phyloP scores from a whole-genome alignment of 2,797 vertebrate species.

The Odontamblyopus lacepedii region DNA sequence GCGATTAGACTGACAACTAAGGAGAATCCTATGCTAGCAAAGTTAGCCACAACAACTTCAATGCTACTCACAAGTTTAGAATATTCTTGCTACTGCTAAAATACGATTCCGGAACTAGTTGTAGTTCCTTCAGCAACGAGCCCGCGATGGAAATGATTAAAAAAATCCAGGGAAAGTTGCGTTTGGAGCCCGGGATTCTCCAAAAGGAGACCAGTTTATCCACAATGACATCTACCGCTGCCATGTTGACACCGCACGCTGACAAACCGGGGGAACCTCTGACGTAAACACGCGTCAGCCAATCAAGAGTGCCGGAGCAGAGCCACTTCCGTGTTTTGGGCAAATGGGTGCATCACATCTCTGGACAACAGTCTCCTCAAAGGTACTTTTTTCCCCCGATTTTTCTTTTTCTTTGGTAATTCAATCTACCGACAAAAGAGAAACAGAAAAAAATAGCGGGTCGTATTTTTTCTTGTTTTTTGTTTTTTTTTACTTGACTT shows the following conservation, averaged over 20 bases:
- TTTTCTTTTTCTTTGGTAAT: too few species aligned
- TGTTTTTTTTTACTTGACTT: too few species aligned
- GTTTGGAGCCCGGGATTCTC: constrained; percentile 34
- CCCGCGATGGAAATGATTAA: constrained; percentile 74
- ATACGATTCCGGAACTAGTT: constrained; percentile 80
- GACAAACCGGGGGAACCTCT: neutral
- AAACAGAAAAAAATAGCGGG: too few species aligned
- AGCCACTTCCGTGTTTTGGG: constrained; percentile 1
- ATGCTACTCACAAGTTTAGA: constrained; percentile 86
- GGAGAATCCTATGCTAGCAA: neutral
- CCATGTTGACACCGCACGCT: constrained; percentile 64
- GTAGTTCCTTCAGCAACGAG: constrained; percentile 80
- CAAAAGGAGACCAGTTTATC: constrained; percentile 59
- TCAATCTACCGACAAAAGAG: too few species aligned
- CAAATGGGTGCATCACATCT: neutral
- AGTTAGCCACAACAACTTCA: constrained; percentile 7
- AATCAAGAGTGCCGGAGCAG: constrained; percentile 17
- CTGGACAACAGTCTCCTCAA: too few species aligned
- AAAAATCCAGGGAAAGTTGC: constrained; percentile 75
- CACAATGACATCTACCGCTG: constrained; percentile 61
- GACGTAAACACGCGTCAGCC: constrained; percentile 15
- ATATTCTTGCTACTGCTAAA: constrained; percentile 87
- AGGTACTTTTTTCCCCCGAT: too few species aligned
- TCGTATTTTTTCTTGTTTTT: too few species aligned
- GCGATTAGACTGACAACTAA: neutral